These are phyloP conservation scores for Drosophila recens DNA, from an alignment of 2,888 invertebrate species.

Conservation along the genomic window DNA sequence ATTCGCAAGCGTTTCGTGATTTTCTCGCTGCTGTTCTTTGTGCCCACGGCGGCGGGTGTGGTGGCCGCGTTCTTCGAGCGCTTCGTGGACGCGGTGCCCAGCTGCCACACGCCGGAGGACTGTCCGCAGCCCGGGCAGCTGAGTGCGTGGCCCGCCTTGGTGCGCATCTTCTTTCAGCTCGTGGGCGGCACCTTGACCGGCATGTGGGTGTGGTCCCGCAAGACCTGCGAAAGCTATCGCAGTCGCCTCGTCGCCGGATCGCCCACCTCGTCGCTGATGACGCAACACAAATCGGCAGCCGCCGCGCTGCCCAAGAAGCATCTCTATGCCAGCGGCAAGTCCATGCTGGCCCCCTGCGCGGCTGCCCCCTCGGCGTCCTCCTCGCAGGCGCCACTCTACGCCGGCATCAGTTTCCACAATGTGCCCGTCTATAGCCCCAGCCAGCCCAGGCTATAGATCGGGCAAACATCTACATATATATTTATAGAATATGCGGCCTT, in stretches of 20 bases:
- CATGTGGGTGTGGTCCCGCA: slow-evolving; percentile 85
- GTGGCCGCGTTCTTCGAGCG: slow-evolving; percentile 82
- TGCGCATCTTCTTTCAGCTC: slow-evolving; percentile 83
- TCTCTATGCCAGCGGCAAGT: slow-evolving; percentile 70
- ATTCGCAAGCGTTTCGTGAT: slow-evolving; percentile 84
- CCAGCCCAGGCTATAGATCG: slow-evolving; percentile 82
- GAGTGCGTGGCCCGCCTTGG: slow-evolving; percentile 79
- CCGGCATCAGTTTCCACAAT: slow-evolving; percentile 85
- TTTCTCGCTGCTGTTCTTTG: slow-evolving; percentile 83
- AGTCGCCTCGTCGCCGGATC: slow-evolving; percentile 80
- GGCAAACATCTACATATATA: background rate
- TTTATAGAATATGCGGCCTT: slow-evolving; percentile 3
- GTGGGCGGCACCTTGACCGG: slow-evolving; percentile 84
- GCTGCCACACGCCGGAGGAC: slow-evolving; percentile 82
- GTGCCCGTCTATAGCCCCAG: slow-evolving; percentile 83
- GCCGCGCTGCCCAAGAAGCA: slow-evolving; percentile 81
- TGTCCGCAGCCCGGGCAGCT: slow-evolving; percentile 76
- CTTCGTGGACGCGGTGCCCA: slow-evolving; percentile 74
- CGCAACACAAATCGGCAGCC: slow-evolving; percentile 74
- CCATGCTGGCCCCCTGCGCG: slow-evolving; percentile 54
- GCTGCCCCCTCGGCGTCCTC: slow-evolving; percentile 24
- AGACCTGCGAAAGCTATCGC: slow-evolving; percentile 85
- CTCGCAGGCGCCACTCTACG: slow-evolving; percentile 80
- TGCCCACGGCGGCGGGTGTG: slow-evolving; percentile 83
- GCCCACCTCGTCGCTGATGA: slow-evolving; percentile 80